Evolutionary conservation across 35 echinoderm and acorn worm genomes (phyloP), one percentile per base, ranked within the genome.

Genomic region (Diadema setosum): DNA sequence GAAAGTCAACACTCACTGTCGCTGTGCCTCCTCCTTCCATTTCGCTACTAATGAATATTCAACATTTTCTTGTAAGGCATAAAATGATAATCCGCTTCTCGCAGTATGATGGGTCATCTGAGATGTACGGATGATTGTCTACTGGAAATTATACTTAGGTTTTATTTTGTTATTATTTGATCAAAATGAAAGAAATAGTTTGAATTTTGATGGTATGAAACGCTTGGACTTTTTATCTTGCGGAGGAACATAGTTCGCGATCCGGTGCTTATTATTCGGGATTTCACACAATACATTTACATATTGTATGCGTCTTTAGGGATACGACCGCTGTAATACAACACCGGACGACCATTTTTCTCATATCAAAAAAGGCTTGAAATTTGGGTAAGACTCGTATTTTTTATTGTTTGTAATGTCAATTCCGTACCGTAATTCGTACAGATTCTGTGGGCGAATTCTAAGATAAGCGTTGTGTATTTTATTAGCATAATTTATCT

Each of bases 401-500:
- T 21, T 58, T 45, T 31, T 20, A 33, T 86, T 27, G 39, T 70
- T 31, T 64, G 2, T 44, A 34, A 11, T 69, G 36, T 65, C 45
- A 23, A 52, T 86, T 69, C 58, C 40, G 83, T 86, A 14, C n/a
- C 44, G 23, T 86, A 44, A 44, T 39, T 45, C 37, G 4, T 70
- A 27, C 30, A 46, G 37, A 49, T 70, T 75, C 65, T 50, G 35
- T 18, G 42, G 64, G 46, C 37, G 20, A 70, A 87, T 74, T 33
- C 39, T 39, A 44, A 43, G 37, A 75, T 29, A 27, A 69, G 36
- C 86, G 87, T 87, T 81, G 42, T 61, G 58, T 57, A 40, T 46
- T 58, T 92, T 75, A 94, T 94, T 94, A 94, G 87, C 92, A 94
- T 94, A 94, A 94, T 94, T 94, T 94, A 94, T 94, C 88, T 75